phyloP scores from a whole-genome alignment of 1,140 invertebrate species.

The Coelopa frigida region DNA sequence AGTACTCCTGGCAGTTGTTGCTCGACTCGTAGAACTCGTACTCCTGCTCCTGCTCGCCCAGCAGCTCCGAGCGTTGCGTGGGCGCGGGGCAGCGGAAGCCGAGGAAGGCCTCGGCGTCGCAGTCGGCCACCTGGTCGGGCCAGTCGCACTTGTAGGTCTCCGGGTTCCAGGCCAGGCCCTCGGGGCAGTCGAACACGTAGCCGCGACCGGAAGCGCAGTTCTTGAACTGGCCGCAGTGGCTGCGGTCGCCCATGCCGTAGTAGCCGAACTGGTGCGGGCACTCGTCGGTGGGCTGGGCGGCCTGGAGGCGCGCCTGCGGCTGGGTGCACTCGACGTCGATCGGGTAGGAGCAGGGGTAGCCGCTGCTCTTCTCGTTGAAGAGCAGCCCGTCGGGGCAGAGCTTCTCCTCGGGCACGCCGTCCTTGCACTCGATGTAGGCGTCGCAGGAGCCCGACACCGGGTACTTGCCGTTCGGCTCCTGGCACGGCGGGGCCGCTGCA shows the following conservation, averaged over 20 bases:
- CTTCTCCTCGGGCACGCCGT: slow-evolving; percentile 67
- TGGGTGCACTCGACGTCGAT: slow-evolving; percentile 70
- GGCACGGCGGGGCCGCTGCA: slow-evolving; percentile 23
- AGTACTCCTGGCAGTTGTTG: slow-evolving; percentile 71
- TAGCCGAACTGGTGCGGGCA: slow-evolving; percentile 83
- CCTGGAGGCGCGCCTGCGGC: slow-evolving; percentile 52
- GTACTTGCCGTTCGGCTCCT: slow-evolving; percentile 46
- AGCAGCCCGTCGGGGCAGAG: slow-evolving; percentile 77
- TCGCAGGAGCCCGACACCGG: slow-evolving; percentile 67
- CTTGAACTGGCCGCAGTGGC: slow-evolving; percentile 74
- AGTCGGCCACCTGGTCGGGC: slow-evolving; percentile 73
- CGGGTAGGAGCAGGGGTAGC: slow-evolving; percentile 77
- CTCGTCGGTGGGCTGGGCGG: slow-evolving; percentile 55
- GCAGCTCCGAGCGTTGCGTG: slow-evolving; percentile 41
- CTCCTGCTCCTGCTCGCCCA: slow-evolving; percentile 45
- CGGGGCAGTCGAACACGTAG: slow-evolving; percentile 54
- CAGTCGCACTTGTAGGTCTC: slow-evolving; percentile 73
- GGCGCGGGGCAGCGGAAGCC: slow-evolving; percentile 60
- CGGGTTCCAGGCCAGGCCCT: slow-evolving; percentile 76
- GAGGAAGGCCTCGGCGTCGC: slow-evolving; percentile 66
- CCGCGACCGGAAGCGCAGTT: slow-evolving; percentile 70
- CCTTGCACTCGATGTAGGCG: slow-evolving; percentile 55
- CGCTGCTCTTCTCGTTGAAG: slow-evolving; percentile 66
- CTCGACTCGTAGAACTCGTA: slow-evolving; percentile 50
- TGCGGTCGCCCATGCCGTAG: slow-evolving; percentile 62